Conservation (phyloP, 2,113 vertebrate genomes). For the Euleptes europaea region DNA sequence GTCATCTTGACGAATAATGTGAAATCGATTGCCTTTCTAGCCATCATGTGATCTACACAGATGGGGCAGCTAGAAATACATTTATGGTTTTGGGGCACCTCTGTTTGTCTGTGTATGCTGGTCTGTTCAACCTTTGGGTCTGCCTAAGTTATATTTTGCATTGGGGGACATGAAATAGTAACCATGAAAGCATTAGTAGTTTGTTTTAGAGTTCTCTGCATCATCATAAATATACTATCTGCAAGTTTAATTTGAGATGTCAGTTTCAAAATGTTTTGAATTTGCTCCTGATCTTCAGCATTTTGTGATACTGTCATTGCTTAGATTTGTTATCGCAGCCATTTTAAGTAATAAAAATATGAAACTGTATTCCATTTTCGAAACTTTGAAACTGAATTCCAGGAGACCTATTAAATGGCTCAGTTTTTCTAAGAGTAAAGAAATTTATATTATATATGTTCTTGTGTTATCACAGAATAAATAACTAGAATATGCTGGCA, state of each 20-base stretch:
- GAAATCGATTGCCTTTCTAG: background rate
- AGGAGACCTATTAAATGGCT: background rate
- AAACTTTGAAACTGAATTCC: background rate
- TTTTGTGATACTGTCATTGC: background rate
- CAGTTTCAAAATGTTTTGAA: background rate
- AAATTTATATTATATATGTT: background rate
- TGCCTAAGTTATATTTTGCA: background rate
- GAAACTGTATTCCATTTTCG: too few species aligned
- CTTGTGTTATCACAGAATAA: background rate
- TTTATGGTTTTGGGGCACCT: background rate
- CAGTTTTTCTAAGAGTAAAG: background rate
- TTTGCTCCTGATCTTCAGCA: background rate
- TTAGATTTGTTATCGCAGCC: background rate
- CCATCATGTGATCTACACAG: background rate
- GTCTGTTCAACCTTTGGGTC: background rate
- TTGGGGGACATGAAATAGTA: background rate
- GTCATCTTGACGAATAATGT: background rate
- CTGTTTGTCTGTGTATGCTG: background rate
- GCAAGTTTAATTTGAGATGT: background rate
- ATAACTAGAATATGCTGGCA: background rate
- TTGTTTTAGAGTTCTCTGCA: background rate
- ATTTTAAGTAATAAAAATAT: background rate
- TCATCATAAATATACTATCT: background rate
- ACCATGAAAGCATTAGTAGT: background rate
- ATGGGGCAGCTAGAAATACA: background rate